Conservation (phyloP, 2,113 vertebrate species). For the Clarias batrachus region DNA sequence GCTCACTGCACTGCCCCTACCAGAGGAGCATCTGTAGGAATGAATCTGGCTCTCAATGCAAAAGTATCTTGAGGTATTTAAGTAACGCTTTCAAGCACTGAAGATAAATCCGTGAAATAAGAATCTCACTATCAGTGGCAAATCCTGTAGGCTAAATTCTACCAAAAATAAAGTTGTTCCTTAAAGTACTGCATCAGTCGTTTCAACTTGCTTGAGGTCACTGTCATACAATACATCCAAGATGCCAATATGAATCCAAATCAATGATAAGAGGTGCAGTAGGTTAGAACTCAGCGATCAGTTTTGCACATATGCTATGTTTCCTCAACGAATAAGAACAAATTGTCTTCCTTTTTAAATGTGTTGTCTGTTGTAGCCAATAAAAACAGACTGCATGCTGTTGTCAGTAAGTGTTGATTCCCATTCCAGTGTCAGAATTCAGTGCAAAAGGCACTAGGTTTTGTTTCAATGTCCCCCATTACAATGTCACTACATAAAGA, state of each 20-base stretch:
- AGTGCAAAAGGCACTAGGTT: constrained; percentile 75
- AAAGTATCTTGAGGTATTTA: constrained; percentile 52
- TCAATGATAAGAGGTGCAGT: constrained; percentile 36
- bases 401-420: constrained; percentile 70
- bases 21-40: constrained; percentile 48
- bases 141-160: constrained; percentile 32
- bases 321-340: constrained; percentile 37
- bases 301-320: constrained; percentile 45
- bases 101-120: constrained; percentile 35
- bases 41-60: constrained; percentile 43
- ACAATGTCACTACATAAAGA: constrained; percentile 58
- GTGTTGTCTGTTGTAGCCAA: constrained; percentile 20
- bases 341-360: constrained; percentile 25
- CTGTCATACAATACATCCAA: constrained; percentile 57
- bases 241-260: constrained; percentile 54
- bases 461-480: constrained; percentile 62
- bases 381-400: constrained; percentile 53
- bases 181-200: constrained; percentile 52
- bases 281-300: constrained; percentile 39
- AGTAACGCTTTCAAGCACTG: constrained; percentile 49
- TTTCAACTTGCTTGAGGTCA: constrained; percentile 53
- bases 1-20: constrained; percentile 32
- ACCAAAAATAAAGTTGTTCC: constrained; percentile 43
- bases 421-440: constrained; percentile 64
- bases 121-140: constrained; percentile 22